Conservation (phyloP, 2,888 invertebrate species). For the Cerastis leucographa region DNA sequence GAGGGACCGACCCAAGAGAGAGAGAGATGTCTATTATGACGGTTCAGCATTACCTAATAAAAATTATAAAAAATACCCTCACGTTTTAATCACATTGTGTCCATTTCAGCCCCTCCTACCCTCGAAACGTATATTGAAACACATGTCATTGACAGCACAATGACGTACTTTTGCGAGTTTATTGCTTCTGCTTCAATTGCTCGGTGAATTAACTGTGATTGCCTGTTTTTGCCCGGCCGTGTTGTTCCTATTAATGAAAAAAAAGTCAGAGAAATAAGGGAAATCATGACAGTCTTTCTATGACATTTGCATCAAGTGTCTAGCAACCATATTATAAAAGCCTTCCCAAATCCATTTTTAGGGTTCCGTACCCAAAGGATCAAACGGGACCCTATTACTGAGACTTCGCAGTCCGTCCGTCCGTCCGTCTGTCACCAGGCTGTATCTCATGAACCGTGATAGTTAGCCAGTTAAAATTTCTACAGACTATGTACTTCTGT, state of each 20-base stretch:
- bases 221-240: slow-evolving; percentile 10
- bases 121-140: slow-evolving; percentile 31
- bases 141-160: slow-evolving; percentile 20
- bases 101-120: neutral
- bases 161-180: slow-evolving; percentile 56
- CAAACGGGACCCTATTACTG: too few species aligned
- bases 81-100: slow-evolving; percentile 14
- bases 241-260: neutral
- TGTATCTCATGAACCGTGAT: too few species aligned
- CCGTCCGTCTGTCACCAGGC: too few species aligned
- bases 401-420: too few species aligned
- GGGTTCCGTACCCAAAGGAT: too few species aligned
- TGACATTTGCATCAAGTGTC: too few species aligned
- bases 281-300: neutral
- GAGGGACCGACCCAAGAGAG: too few species aligned
- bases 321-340: too few species aligned
- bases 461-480: too few species aligned
- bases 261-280: neutral
- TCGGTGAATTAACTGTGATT: slow-evolving; percentile 40
- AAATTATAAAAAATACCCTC: neutral
- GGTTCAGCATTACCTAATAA: neutral
- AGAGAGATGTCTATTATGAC: too few species aligned
- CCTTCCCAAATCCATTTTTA: too few species aligned
- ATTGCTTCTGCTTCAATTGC: slow-evolving; percentile 56
- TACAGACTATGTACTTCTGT: too few species aligned